Base-by-base conservation (phyloP, 1,140 invertebrate species). In the Bombus soroeensis region DNA sequence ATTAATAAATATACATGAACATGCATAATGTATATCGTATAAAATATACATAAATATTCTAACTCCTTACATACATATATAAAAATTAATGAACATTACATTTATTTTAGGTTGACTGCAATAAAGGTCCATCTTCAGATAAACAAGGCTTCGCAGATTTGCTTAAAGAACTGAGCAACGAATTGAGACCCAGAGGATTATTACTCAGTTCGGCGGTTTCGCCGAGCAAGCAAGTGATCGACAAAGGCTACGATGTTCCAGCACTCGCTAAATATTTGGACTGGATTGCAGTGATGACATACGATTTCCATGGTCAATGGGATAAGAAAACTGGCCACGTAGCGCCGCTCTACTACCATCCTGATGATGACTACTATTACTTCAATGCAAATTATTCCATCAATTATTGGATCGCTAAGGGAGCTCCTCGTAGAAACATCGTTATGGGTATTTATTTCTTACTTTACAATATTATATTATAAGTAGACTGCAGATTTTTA, bases 281-380 rank as follows among this genome's bases (percentile, higher is more conserved):
- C 92, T 98, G 98, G 97, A 97, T 98, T 66, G 96, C 96, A 15
- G 97, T 99, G 5, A 98, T 98, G 97, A 97, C 97, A 1, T 98
- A 98, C 89, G 98, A 98, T 91, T 98, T 97, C 92, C 98, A 98
- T 89, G 98, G 98, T 0, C 97, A 98, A 88, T 98, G 97, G 96
- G 97, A 98, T 87, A 98, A 97, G 87, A 96, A 96, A 89, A 98
- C 98, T 9, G 97, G 98, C 6, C 98, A 98, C 91, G 96, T 98
- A 32, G 96, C 98, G 0, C 98, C 98, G 0, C 95, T 98, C 85
- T 98, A 97, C 89, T 96, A 97, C 89, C 97, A 98, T 90, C 96
- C 97, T 13, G 96, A 98, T 6, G 93, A 95, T 78, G 93, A 95
- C 22, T 92, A 92, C 85, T 92, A 91, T 47, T 94, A 94, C 85